These are phyloP conservation scores for Tetramorium bicarinatum DNA, from an alignment of 2,888 invertebrate species.

Conservation along the genomic window DNA sequence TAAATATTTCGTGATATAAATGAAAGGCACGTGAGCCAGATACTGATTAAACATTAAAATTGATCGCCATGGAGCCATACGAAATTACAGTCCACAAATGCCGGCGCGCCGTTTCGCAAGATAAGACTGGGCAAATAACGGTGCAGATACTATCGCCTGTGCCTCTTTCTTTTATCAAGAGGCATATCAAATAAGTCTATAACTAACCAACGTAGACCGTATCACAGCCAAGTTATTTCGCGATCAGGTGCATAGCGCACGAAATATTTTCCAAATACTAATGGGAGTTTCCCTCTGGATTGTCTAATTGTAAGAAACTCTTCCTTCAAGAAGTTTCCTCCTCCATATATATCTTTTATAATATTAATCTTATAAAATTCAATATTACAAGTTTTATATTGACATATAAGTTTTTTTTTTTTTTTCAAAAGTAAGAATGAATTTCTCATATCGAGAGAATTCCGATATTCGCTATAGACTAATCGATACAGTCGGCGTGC, in stretches of 20 bases:
- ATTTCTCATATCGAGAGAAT: neutral
- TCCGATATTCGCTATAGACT: slow-evolving; percentile 23
- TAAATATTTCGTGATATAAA: slow-evolving; percentile 70
- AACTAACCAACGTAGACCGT: slow-evolving; percentile 71
- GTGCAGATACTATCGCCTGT: slow-evolving; percentile 74
- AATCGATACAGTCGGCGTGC: slow-evolving; percentile 41
- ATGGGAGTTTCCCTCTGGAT: slow-evolving; percentile 48
- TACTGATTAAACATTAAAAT: slow-evolving; percentile 76
- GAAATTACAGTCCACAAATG: slow-evolving; percentile 73
- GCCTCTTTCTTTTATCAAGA: slow-evolving; percentile 74
- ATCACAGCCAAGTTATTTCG: slow-evolving; percentile 56
- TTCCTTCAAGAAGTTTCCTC: neutral
- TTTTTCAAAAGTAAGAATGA: neutral
- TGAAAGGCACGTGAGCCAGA: slow-evolving; percentile 63
- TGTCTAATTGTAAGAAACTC: neutral
- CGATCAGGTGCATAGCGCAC: slow-evolving; percentile 57
- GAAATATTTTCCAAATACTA: slow-evolving; percentile 73
- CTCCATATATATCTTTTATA: neutral
- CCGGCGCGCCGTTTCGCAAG: slow-evolving; percentile 62
- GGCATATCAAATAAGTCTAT: slow-evolving; percentile 77
- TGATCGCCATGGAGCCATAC: slow-evolving; percentile 67
- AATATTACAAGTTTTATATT: neutral
- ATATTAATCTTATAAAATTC: slow-evolving; percentile 1
- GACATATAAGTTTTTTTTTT: neutral
- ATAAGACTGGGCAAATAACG: slow-evolving; percentile 77